Evolutionary conservation across 2,888 invertebrate species (phyloP), one percentile per base, ranked within the genome.

Genomic region (Melitaea athalia): DNA sequence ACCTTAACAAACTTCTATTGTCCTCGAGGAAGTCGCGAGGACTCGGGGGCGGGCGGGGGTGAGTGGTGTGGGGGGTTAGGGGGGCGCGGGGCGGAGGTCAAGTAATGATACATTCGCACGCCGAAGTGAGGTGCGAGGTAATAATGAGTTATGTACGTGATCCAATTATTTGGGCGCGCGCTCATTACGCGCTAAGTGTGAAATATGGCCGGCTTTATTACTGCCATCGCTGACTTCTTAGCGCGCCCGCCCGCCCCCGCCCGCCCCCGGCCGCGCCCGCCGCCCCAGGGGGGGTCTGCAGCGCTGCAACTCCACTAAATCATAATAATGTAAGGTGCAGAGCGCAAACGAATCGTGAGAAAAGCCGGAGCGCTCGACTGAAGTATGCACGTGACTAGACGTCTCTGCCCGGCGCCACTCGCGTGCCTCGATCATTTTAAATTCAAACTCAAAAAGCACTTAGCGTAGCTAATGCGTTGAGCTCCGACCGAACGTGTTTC

Each of bases 121-220:
- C 83, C 86, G 84, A 84, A 88, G 84, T 87, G 88, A 89, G 89
- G 88, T 86, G 89, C 91, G 91, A 92, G 89, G 90, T 93, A 93
- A 93, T 93, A 93, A 93, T 93, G 93, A 93, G 88, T 92, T 93
- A 93, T 93, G 92, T 93, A 93, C 93, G 93, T 93, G 93, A 93
- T 93, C 93, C 93, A 93, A 93, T 93, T 93, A 93, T 93, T 93
- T 93, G 89, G 93, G 92, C 89, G 91, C 91, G 88, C 89, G 89
- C 91, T 93, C 93, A 93, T 93, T 93, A 93, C 92, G 88, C 89
- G 91, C 89, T 93, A 93, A 93, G 93, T 93, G 93, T 92, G 93
- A 93, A 92, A 92, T 93, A 93, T 93, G 86, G 91, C 91, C 84
- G 85, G 89, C 89, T 91, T 91, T 91, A 91, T 91, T 91, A 90